Conservation (phyloP, 2,113 vertebrate genomes). For the Chionomys nivalis region DNA sequence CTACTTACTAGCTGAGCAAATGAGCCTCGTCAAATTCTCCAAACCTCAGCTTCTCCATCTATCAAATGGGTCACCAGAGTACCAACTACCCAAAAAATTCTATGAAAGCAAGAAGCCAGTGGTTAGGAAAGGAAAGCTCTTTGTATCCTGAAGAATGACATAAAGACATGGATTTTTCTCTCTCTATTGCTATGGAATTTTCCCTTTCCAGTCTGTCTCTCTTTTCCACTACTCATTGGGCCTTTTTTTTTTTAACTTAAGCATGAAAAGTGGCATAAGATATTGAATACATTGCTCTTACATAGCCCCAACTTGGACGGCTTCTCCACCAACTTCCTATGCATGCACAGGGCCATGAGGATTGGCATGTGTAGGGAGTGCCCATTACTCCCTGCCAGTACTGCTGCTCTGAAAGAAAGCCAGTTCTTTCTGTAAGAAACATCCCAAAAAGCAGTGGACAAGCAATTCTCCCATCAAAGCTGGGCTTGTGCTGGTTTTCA, state of each 20-base stretch:
- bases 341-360: neutral
- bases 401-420: neutral
- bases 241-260: conserved; percentile 11
- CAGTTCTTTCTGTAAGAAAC: neutral
- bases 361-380: neutral
- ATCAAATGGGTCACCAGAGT: neutral
- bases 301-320: neutral
- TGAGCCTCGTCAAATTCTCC: neutral
- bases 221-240: neutral
- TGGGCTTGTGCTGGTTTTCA: conserved; percentile 46
- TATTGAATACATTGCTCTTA: conserved; percentile 10
- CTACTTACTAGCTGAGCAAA: conserved; percentile 15
- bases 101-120: neutral
- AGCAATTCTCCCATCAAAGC: conserved; percentile 12
- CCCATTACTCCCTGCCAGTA: too few relatives aligned
- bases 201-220: neutral
- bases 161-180: neutral
- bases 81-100: neutral
- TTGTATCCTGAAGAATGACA: neutral
- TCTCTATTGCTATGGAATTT: neutral
- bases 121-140: neutral
- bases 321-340: neutral
- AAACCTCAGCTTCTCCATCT: conserved; percentile 13
- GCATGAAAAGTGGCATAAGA: conserved; percentile 19
- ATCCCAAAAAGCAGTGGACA: neutral